Conservation (phyloP, 2,113 vertebrate species). For the Hemiprocne comata region DNA sequence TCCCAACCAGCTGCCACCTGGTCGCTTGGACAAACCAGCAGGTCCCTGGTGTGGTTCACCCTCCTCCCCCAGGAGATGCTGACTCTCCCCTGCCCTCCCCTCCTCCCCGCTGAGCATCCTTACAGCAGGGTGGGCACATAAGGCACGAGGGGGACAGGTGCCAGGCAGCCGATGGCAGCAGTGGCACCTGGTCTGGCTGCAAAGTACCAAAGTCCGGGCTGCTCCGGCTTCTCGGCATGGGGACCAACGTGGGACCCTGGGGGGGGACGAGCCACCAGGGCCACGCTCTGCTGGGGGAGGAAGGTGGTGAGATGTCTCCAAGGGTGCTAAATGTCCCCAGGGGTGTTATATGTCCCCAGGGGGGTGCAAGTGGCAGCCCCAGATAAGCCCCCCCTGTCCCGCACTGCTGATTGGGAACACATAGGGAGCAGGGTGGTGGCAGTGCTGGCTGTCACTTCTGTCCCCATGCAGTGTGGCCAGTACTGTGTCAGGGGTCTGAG, state of each 20-base stretch:
- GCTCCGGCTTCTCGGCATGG: not conserved
- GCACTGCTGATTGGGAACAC: not conserved
- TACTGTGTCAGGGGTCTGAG: not conserved
- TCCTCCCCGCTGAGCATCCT: not conserved
- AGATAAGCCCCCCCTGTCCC: not conserved
- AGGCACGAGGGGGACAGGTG: slow-evolving; percentile 72
- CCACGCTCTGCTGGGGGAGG: not conserved
- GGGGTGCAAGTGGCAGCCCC: fast-evolving
- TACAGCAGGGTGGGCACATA: slow-evolving; percentile 74
- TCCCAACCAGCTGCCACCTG: not conserved
- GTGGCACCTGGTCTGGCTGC: slow-evolving; percentile 30
- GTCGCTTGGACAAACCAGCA: fast-evolving
- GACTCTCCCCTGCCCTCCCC: no score
- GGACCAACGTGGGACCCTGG: not conserved
- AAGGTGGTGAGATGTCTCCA: not conserved
- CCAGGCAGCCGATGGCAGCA: slow-evolving; percentile 60
- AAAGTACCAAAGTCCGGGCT: slow-evolving; percentile 62
- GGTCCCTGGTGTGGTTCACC: not conserved
- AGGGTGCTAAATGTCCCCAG: fast-evolving
- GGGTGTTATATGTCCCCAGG: not conserved
- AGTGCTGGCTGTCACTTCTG: not conserved
- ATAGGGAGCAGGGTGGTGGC: fast-evolving
- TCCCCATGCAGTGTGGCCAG: not conserved
- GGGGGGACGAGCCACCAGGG: not conserved
- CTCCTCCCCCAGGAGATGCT: not conserved